Base-by-base conservation (phyloP, 2,888 invertebrate genomes). In the Spatulosminthurus flaviceps region DNA sequence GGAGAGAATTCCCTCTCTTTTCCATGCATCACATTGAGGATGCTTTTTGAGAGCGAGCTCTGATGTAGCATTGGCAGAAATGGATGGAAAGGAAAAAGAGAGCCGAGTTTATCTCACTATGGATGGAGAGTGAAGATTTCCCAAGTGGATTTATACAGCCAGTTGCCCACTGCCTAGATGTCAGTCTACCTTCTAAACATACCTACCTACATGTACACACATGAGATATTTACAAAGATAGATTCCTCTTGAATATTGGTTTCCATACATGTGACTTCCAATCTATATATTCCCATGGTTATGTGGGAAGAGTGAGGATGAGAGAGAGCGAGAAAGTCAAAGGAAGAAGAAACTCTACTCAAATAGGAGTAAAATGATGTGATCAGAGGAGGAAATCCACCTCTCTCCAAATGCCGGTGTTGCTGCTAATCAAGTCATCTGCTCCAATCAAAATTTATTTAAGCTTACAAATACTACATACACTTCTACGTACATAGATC, bases 221-320 rank as follows among this genome's bases (percentile, higher is more conserved):
- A 72, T 73, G 51, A 51, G 51, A 73, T 73, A 73, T 73, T 73
- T 51, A 73, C 73, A 73, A 73, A 73, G 73, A 73, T 73, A 60
- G 73, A 73, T 73, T 73, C 73, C 60, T 26, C 21, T n/a, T 60
- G 60, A 73, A 73, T 22, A 72, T 72, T 72, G 72, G 43, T 43
- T n/a, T n/a, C 24, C 24, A 51, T 43, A 43, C 42, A 43, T 24
- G 24, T 34, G 34, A 34, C 34, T 34, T 9, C 9, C 34, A n/a
- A 51, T 13, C n/a, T 51, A n/a, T 51, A 51, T 16, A 51, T 2
- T 9, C 16, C 5, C 16, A 11, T 13, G 51, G n/a, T n/a, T n/a
- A n/a, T 51, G 19, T 2, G 51, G 16, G 51, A n/a, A n/a, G n/a
- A n/a, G n/a, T n/a, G n/a, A n/a, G n/a, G n/a, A n/a, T n/a, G n/a